phyloP scores from a whole-genome alignment of 2,888 invertebrate species.

The Meiosimyza decipiens region DNA sequence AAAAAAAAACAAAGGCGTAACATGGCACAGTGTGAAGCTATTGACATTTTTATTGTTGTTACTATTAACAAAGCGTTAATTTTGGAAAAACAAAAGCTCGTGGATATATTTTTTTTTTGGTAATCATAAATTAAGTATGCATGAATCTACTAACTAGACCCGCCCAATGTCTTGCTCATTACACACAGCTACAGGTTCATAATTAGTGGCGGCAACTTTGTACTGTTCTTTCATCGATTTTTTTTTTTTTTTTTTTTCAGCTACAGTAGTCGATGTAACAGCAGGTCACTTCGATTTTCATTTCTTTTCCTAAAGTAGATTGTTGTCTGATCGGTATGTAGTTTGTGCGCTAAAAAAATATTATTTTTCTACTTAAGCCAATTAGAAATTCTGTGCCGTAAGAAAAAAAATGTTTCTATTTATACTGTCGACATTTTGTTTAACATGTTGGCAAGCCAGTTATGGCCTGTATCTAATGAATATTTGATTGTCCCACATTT shows the following conservation, averaged over 20 bases:
- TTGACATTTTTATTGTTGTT: conserved; percentile 30
- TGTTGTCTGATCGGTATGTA: not conserved
- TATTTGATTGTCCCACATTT: conserved; percentile 30
- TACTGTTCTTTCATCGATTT: not conserved
- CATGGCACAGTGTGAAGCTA: conserved; percentile 48
- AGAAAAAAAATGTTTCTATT: not conserved
- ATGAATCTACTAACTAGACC: not conserved
- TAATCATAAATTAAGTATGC: not conserved
- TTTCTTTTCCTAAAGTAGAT: not conserved
- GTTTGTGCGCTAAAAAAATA: not conserved
- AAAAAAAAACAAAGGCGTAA: conserved; percentile 44
- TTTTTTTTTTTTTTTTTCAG: not conserved
- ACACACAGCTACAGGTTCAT: conserved; percentile 30
- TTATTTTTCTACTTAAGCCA: not conserved
- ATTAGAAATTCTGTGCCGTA: not conserved
- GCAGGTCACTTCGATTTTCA: not conserved
- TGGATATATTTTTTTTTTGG: not conserved
- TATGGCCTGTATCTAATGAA: conserved; percentile 19
- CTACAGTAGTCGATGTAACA: not conserved
- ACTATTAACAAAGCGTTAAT: not conserved
- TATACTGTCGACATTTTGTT: not conserved
- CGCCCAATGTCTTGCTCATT: not conserved
- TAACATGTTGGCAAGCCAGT: conserved; percentile 1
- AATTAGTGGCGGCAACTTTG: conserved; percentile 17
- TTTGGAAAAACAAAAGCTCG: not conserved